phyloP scores from a whole-genome alignment of 2,888 invertebrate genomes.

The Brachyopa scutellaris region DNA sequence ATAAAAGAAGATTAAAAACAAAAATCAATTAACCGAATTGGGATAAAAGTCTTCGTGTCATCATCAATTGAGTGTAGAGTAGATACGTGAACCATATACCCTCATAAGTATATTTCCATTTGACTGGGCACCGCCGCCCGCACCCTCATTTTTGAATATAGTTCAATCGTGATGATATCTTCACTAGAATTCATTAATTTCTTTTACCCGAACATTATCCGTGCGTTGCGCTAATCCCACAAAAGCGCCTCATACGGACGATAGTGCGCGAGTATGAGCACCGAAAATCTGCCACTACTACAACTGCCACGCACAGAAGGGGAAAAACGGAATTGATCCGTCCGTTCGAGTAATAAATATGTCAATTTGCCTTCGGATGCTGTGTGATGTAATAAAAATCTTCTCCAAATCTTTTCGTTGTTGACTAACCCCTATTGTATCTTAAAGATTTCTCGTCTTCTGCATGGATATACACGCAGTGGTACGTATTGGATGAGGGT shows the following conservation, averaged over 20 bases:
- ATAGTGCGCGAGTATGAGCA: neutral
- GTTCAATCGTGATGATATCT: conserved; percentile 72
- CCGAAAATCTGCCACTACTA: conserved; percentile 21
- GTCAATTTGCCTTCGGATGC: conserved; percentile 68
- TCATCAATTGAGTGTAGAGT: conserved; percentile 52
- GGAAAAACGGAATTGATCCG: conserved; percentile 67
- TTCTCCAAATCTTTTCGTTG: conserved; percentile 64
- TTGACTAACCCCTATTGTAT: conserved; percentile 68
- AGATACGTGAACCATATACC: conserved; percentile 59
- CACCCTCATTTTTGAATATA: conserved; percentile 58
- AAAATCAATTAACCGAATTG: conserved; percentile 59
- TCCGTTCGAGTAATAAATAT: conserved; percentile 69
- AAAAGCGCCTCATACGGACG: conserved; percentile 60
- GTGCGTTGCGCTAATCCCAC: conserved; percentile 64
- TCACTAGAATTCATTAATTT: conserved; percentile 71
- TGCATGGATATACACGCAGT: too few relatives aligned
- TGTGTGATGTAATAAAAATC: conserved; percentile 71
- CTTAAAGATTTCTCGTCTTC: conserved; percentile 51
- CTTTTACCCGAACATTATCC: conserved; percentile 65
- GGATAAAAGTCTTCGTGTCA: conserved; percentile 42
- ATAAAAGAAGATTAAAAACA: conserved; percentile 52
- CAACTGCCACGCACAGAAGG: neutral
- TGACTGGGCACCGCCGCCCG: conserved; percentile 63
- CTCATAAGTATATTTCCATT: conserved; percentile 69
- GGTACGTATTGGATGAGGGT: conserved; percentile 60